A percentile compares a stretch with the other conserved stretches of the same genome.
Evolutionary conservation across 2,888 invertebrate genomes (phyloP).

Genomic region (Buathra laborator): DNA sequence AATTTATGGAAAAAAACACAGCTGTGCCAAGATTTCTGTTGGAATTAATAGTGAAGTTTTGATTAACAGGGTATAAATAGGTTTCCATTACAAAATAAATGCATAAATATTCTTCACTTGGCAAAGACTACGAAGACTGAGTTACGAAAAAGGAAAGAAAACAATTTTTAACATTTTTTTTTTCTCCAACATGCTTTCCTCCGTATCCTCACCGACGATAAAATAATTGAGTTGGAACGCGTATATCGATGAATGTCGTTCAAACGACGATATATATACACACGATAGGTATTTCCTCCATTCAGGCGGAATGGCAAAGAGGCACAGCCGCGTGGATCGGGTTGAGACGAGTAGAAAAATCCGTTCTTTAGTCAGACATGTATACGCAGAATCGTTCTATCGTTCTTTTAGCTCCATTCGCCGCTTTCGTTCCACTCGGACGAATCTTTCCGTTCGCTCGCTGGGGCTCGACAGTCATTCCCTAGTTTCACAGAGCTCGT

Average conservation of each 20-base stretch:
- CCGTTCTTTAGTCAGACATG: conserved; percentile 35
- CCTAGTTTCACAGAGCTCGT: not conserved
- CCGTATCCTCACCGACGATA: not conserved
- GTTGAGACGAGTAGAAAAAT: conserved; percentile 42
- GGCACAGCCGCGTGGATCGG: not conserved
- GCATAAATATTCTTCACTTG: not conserved
- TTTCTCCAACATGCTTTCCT: not conserved
- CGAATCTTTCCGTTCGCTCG: conserved; percentile 11
- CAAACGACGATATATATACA: not conserved
- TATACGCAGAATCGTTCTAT: not conserved
- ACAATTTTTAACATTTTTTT: not conserved
- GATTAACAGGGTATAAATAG: not conserved
- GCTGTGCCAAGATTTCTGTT: not conserved
- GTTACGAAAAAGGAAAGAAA: not conserved
- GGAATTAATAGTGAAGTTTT: not conserved
- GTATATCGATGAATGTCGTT: conserved; percentile 16
- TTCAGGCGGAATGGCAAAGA: conserved; percentile 19
- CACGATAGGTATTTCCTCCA: not conserved
- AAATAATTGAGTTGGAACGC: not conserved
- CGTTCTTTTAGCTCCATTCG: not conserved
- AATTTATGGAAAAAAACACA: not conserved
- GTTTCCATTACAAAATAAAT: not conserved
- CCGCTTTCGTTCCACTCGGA: conserved; percentile 19
- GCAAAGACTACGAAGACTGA: not conserved
- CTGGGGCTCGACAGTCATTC: not conserved